Evolutionary conservation across 1,140 invertebrate genomes (phyloP), one percentile per base, ranked within the genome.

Genomic region (Ptiloglossa arizonensis): DNA sequence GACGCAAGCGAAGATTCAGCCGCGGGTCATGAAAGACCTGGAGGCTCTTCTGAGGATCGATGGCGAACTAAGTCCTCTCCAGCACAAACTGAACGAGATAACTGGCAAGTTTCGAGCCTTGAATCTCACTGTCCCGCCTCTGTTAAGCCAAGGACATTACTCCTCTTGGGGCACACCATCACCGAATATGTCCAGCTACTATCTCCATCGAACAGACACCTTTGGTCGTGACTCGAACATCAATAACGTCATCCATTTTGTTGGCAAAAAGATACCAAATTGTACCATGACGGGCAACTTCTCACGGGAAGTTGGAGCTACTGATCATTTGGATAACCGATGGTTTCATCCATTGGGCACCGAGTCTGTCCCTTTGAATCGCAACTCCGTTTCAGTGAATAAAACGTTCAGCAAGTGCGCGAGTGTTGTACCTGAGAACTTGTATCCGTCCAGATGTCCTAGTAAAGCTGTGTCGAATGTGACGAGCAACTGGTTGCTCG

Each of bases 1-100:
- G 1, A 22, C 15, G 3, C 44, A 41, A 17, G 9, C n/a, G 17
- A 70, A 11, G n/a, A 70, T 15, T 1, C 68, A 67, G 4, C 24
- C 38, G 8, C 60, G 68, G 1, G 11, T 70, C 6, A 27, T 41
- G 9, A 79, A 68, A 17, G 84, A 88, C 48, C 50, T 78, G 5
- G 68, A 85, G 11, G 54, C 79, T 5, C 62, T 86, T 13, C 48
- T 77, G 32, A 87, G 81, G 48, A 89, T 89, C 35, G 78, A 87
- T 0, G 52, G 77, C 2, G 89, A 89, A 38, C 54, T 89, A 9
- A 59, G 62, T 0, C 87, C 87, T 5, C 67, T 89, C 2, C 74
- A 54, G 17, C 66, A 66, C 17, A 74, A 87, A 50, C 67, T 88
- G 15, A 86, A 78, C 50, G 73, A 86, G 72, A 78, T 87, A 22